phyloP scores from a whole-genome alignment of 1,140 invertebrate species.

The Leptoteleia sp. region DNA sequence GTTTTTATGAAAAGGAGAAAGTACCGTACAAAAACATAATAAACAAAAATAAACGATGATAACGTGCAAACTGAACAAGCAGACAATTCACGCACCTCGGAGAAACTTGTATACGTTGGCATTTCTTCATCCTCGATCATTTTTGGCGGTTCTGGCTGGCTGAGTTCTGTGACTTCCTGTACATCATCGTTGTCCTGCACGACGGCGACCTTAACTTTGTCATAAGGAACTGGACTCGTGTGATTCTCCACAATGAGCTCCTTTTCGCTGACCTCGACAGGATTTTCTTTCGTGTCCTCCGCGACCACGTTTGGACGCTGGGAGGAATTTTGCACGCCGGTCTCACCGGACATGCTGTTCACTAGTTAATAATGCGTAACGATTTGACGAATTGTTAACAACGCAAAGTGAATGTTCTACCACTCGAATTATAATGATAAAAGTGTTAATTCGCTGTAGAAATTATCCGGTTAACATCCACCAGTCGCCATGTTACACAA shows the following conservation, averaged over 20 bases:
- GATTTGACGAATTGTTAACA: neutral
- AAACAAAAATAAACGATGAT: too few species aligned
- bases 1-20: too few species aligned
- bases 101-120: conserved; percentile 72
- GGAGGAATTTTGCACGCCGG: conserved; percentile 38
- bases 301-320: conserved; percentile 41
- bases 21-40: too few species aligned
- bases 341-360: conserved; percentile 46
- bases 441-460: neutral
- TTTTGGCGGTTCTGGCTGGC: conserved; percentile 1
- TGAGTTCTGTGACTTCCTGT: conserved; percentile 10
- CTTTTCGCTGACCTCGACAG: neutral
- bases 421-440: neutral
- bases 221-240: neutral
- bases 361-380: neutral
- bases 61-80: neutral
- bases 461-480: conserved; percentile 21
- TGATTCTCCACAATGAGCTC: neutral
- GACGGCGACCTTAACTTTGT: neutral
- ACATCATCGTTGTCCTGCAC: conserved; percentile 5
- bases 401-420: neutral
- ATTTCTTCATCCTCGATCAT: conserved; percentile 76
- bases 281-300: conserved; percentile 15
- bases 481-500: conserved; percentile 27
- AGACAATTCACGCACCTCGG: conserved; percentile 19